A percentile compares a stretch with the other conserved stretches of the same genome.
These are phyloP conservation scores for crab-eating macaque (Macaca fascicularis) DNA, from an alignment of 2,113 vertebrate species.

Conservation along the genomic window DNA sequence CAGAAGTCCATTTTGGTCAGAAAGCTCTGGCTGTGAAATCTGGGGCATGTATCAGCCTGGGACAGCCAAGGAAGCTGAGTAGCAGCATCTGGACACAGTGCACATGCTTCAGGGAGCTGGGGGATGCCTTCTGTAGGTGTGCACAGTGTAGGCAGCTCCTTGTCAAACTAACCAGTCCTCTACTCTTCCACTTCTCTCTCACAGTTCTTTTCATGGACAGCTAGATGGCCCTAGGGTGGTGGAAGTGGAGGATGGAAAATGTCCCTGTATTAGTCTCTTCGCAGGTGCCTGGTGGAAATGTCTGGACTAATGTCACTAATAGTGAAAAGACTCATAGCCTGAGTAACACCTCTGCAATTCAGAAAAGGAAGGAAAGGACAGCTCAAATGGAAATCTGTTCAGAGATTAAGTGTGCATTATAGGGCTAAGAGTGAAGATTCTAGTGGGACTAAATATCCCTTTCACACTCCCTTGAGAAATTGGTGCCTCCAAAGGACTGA, in stretches of 20 bases:
- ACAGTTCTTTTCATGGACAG: fast-evolving
- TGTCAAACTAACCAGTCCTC: not conserved
- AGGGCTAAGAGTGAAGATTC: too few relatives aligned
- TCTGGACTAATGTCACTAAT: not conserved
- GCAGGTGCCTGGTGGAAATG: not conserved
- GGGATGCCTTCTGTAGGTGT: not conserved
- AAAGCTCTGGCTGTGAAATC: not conserved
- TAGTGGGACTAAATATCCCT: too few relatives aligned
- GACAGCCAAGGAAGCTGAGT: not conserved
- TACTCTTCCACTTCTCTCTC: fast-evolving
- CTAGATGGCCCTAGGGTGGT: fast-evolving
- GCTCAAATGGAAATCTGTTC: not conserved
- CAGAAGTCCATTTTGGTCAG: not conserved
- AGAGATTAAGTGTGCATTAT: not conserved
- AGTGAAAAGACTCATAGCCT: not conserved
- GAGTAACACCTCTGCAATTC: not conserved
- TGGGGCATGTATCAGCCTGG: not conserved
- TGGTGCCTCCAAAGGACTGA: not conserved
- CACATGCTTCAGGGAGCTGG: not conserved
- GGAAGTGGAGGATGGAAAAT: not conserved
- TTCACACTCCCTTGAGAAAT: not conserved
- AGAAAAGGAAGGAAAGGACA: not conserved
- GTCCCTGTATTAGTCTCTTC: not conserved
- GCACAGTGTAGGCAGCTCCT: not conserved
- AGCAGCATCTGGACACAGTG: not conserved